Evolutionary conservation across 2,113 vertebrate species (phyloP).

Genomic region (Cephalophus harveyi): DNA sequence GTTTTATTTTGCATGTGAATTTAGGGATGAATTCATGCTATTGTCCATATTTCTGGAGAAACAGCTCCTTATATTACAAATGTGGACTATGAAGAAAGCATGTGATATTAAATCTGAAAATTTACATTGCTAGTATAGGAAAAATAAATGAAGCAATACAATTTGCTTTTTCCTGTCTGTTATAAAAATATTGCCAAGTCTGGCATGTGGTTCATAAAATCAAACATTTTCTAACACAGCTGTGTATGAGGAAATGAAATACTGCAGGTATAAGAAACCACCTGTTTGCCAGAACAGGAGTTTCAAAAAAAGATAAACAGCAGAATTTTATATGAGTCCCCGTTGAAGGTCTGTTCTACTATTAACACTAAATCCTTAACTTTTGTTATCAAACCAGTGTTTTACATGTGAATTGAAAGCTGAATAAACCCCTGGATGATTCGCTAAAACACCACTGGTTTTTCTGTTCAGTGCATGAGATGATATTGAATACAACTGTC

Average conservation of each 20-base stretch:
- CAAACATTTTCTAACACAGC: slow-evolving; percentile 55
- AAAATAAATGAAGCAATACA: slow-evolving; percentile 67
- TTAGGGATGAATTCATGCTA: slow-evolving; percentile 72
- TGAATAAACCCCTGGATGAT: slow-evolving; percentile 22
- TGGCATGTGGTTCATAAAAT: slow-evolving; percentile 65
- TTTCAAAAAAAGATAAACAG: slow-evolving; percentile 35
- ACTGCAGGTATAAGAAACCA: slow-evolving; percentile 56
- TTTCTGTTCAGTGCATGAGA: slow-evolving; percentile 22
- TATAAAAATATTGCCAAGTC: slow-evolving; percentile 64
- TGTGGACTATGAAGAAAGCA: slow-evolving; percentile 55
- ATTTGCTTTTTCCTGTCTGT: slow-evolving; percentile 69
- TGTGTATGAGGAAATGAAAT: slow-evolving; percentile 71
- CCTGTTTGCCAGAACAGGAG: slow-evolving; percentile 50
- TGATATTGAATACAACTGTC: slow-evolving; percentile 8
- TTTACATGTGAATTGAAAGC: background rate
- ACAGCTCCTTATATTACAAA: slow-evolving; percentile 51
- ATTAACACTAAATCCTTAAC: slow-evolving; percentile 2
- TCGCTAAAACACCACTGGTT: background rate
- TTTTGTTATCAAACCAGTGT: slow-evolving; percentile 49
- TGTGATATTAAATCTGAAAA: slow-evolving; percentile 66
- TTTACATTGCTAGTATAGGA: slow-evolving; percentile 57
- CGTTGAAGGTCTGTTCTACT: background rate
- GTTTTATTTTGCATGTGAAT: slow-evolving; percentile 80
- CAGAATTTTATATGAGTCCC: slow-evolving; percentile 47
- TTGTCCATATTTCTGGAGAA: slow-evolving; percentile 53